Evolutionary conservation across 2,113 vertebrate genomes (phyloP), one percentile per base, ranked within the genome.

Genomic region (Clarias batrachus): DNA sequence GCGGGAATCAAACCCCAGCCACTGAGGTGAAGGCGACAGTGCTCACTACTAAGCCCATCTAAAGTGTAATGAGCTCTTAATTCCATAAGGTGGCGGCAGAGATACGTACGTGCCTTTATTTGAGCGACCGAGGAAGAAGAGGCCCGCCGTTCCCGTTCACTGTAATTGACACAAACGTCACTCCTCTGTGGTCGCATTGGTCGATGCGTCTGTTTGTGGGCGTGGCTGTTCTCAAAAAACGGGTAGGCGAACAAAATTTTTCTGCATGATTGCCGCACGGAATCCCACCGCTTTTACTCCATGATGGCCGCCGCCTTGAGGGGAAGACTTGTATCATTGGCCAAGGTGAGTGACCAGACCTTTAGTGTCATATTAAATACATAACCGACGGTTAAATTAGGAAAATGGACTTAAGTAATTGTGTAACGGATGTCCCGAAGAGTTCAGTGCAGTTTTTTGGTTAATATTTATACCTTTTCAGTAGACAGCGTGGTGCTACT

Each of bases 301-400:
- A 93, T 62, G 60, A 95, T 95, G 94, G 95, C 95, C 85, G 92
- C 93, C 87, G 88, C 89, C 85, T 85, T 95, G 89, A 93, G 94
- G 88, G 84, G 93, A 74, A 93, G 90, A 62, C 11, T 94, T 4
- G 83, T 91, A 94, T 91, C 93, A 91, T 91, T 95, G 93, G 88
- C 90, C 93, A 95, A 95, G 95, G 95, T 95, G 92, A 95, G 94
- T 86, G 2, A 57, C 2, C 16, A 48, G 14, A 37, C 16, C 54
- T 10, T 9, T 41, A 52, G 27, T 52, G n/a, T 77, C 1, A 17
- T 77, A 74, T 1, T 23, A 19, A n/a, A 30, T 7, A 63, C 7
- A 8, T 13, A 80, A 37, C 17, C 0, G n/a, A 37, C 1, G 0
- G 9, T 60, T 37, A 80, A 33, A 2, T 25, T 0, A 60, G 19